Conservation (phyloP, 1,140 invertebrate species). For the Hetaerina americana region DNA sequence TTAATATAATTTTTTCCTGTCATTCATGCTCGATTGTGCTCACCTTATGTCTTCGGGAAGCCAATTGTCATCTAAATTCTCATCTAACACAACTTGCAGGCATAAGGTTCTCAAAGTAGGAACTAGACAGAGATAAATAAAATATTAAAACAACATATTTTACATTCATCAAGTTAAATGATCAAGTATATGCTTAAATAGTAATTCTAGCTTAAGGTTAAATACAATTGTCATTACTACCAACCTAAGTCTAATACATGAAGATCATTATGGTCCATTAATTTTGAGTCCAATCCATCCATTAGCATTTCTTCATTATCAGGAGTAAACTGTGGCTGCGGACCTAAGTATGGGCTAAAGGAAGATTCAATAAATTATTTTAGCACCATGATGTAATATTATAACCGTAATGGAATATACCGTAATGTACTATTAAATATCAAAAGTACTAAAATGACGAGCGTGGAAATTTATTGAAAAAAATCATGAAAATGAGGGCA, state of each 20-base stretch:
- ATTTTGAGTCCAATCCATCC: constrained; percentile 23
- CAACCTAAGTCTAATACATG: constrained; percentile 57
- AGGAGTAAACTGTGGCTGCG: neutral
- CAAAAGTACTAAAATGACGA: constrained; percentile 13
- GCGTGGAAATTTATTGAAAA: no score
- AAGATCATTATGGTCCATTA: constrained; percentile 65
- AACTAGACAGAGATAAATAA: constrained; percentile 26
- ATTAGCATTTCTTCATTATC: constrained; percentile 14
- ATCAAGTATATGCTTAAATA: neutral
- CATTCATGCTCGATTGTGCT: no score
- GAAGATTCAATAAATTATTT: constrained; percentile 9
- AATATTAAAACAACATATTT: neutral
- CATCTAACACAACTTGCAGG: constrained; percentile 23
- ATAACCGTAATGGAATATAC: constrained; percentile 14
- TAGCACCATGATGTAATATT: constrained; percentile 9
- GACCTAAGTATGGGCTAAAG: neutral
- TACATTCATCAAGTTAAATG: neutral
- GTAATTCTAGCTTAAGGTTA: constrained; percentile 7
- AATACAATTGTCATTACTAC: constrained; percentile 11
- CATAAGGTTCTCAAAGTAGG: constrained; percentile 55
- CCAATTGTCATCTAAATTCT: neutral
- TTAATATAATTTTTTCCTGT: no score
- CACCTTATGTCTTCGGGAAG: neutral
- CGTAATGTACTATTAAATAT: no score
- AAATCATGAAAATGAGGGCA: no score